Conservation (phyloP, 2,888 invertebrate species). For the Standfussiana lucernea region DNA sequence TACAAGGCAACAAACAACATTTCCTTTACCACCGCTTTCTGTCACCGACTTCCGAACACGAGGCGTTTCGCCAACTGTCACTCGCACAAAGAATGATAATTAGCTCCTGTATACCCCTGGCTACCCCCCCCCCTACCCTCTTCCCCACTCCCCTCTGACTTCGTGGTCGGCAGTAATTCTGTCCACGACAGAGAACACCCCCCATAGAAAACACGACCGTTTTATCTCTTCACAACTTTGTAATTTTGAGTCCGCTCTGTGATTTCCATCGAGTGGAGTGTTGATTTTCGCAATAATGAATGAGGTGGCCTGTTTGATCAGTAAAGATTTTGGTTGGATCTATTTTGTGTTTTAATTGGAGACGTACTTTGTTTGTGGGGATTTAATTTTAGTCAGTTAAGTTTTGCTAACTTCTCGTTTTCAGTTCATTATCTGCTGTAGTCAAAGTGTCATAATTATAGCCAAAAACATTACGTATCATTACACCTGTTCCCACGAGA, state of each 20-base stretch:
- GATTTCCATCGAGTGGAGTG: constrained; percentile 39
- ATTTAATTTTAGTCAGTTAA: neutral
- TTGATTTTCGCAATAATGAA: constrained; percentile 59
- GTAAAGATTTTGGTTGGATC: neutral
- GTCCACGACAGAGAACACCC: constrained; percentile 51
- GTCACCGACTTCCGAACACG: constrained; percentile 55
- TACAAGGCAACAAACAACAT: constrained; percentile 45
- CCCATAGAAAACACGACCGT: constrained; percentile 38
- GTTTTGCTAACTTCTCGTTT: neutral
- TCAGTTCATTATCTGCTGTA: neutral
- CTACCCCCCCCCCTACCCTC: neutral
- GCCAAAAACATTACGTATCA: neutral
- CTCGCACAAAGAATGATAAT: constrained; percentile 70
- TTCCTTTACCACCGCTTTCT: constrained; percentile 50
- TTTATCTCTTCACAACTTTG: constrained; percentile 57
- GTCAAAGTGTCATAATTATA: neutral
- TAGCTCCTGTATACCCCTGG: constrained; percentile 53
- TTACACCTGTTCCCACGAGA: neutral
- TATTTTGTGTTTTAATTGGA: constrained; percentile 36
- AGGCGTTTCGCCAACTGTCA: constrained; percentile 62
- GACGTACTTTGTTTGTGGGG: constrained; percentile 13
- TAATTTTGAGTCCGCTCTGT: constrained; percentile 49
- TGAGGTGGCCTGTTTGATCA: constrained; percentile 45
- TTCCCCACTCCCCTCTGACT: neutral
- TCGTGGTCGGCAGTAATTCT: constrained; percentile 43